Base-by-base conservation (phyloP, 2,888 invertebrate genomes). In the Octodonta nipae region DNA sequence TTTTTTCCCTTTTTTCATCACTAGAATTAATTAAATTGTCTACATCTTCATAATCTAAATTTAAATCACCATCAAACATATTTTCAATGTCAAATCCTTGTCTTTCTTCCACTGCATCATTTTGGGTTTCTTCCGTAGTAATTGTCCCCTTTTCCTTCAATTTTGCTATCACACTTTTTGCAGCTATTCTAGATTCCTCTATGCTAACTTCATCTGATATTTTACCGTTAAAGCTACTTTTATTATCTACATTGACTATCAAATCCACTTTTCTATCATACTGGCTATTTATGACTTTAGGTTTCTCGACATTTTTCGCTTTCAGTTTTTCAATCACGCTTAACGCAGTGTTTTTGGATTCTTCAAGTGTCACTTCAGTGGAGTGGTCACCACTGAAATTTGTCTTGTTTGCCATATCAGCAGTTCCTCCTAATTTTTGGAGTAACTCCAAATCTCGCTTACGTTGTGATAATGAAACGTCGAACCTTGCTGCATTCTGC, bases 381-480 rank as follows among this genome's bases (percentile, higher is more conserved):
- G 53, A 54, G 27, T 43, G 47, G 12, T 32, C 31, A 2, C 41
- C 48, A 22, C 36, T 41, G 35, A 52, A 50, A 16, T 38, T 38
- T 16, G 32, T 45, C 36, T 43, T 50, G 15, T 25, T 35, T 28
- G 43, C 38, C 10, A 46, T 11, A 32, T 31, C 39, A 15, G 10
- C n/a, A 36, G 49, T 54, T 24, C 52, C 56, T 40, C 65, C 63
- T 6, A 78, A 52, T 47, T 67, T 66, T 44, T 67, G 69, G 7
- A 79, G 51, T 37, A 76, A 64, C 30, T 78, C 73, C 3, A 69
- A 52, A 56, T 83, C 81, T 52, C 69, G 75, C 12, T 67, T 56
- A 28, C 67, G 63, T 55, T 77, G 75, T 15, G 68, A 57, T 6
- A 58, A 60, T 6, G 72, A 66, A 15, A 72, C 63, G 30, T 82